Percentiles rank a stretch among this genome's conserved stretches.
phyloP scores from a whole-genome alignment of 2,113 vertebrate species.

The Amazona vittata region DNA sequence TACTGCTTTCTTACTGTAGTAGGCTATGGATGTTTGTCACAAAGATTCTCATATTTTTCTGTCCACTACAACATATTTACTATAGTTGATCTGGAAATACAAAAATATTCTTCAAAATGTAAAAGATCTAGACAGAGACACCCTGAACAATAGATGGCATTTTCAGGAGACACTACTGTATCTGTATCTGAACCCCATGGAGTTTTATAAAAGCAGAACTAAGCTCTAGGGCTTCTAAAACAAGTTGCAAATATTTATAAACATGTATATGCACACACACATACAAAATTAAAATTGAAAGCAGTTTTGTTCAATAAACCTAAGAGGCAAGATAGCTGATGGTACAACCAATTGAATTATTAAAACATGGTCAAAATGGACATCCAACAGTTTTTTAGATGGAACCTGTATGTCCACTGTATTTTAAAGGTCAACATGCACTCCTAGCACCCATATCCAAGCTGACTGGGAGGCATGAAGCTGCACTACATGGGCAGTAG shows the following conservation, averaged over 20 bases:
- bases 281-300: background rate
- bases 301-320: background rate
- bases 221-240: background rate
- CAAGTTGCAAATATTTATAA: background rate
- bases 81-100: background rate
- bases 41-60: background rate
- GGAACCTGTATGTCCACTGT: background rate
- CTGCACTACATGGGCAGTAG: background rate
- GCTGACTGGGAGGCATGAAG: background rate
- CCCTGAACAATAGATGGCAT: slow-evolving; percentile 27
- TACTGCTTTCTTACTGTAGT: background rate
- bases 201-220: background rate
- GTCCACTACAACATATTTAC: background rate
- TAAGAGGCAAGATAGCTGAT: background rate
- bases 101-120: background rate
- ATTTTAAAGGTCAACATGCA: background rate
- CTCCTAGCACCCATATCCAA: background rate
- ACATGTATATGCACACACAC: background rate
- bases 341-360: background rate
- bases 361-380: background rate
- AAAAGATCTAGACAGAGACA: slow-evolving; percentile 2
- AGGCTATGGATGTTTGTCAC: background rate
- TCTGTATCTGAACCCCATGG: background rate
- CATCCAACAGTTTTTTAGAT: background rate
- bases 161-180: background rate